Conservation (phyloP, 2,113 vertebrate genomes). For the Ciconia boyciana region DNA sequence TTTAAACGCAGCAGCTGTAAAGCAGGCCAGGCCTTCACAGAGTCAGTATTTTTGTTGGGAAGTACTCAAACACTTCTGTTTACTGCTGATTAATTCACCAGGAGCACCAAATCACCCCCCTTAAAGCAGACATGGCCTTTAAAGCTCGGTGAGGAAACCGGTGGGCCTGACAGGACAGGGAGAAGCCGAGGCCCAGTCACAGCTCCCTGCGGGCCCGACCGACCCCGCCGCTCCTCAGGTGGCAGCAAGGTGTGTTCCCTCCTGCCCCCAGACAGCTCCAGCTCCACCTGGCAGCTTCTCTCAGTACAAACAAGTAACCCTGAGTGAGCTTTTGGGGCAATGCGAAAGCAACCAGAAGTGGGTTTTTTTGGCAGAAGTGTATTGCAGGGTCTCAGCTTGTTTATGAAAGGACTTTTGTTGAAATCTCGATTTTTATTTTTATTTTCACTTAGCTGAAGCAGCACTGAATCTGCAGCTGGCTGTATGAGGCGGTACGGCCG, state of each 20-base stretch:
- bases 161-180: no score
- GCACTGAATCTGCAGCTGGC: background rate
- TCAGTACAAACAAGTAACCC: accelerated
- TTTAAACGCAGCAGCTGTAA: background rate
- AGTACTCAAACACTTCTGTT: background rate
- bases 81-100: background rate
- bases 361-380: background rate
- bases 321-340: background rate
- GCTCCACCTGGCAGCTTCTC: background rate
- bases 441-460: background rate
- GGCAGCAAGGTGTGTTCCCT: no score
- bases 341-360: background rate
- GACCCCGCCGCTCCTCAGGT: background rate
- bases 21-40: background rate
- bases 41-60: background rate
- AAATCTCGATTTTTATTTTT: background rate
- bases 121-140: background rate
- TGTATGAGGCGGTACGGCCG: accelerated
- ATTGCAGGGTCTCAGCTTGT: background rate
- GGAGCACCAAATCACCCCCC: background rate
- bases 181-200: no score
- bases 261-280: no score
- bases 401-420: background rate
- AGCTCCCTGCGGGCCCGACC: no score
- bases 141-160: accelerated